A percentile compares a stretch with the other conserved stretches of the same genome.
Conservation (phyloP, 1,140 invertebrate species). For the Anoplolepis gracilipes region DNA sequence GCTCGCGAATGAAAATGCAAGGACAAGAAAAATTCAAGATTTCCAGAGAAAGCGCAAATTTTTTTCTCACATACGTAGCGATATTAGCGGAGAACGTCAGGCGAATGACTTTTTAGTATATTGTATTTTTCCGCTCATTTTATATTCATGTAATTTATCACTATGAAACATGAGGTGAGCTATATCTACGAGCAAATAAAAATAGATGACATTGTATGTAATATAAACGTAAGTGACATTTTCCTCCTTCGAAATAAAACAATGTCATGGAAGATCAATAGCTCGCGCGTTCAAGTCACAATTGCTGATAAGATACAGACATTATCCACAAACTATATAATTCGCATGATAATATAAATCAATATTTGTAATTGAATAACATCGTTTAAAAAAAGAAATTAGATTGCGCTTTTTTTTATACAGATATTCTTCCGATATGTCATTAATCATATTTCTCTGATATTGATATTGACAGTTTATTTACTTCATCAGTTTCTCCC, state of each 20-base stretch:
- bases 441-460: slow-evolving; percentile 1
- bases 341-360: slow-evolving; percentile 26
- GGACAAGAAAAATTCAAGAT: slow-evolving; percentile 6
- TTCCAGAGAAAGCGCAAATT: neutral
- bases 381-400: neutral
- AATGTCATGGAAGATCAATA: neutral
- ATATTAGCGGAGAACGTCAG: neutral
- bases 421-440: neutral
- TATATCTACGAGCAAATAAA: neutral
- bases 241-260: neutral
- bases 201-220: neutral
- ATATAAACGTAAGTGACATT: neutral
- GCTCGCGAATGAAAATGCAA: slow-evolving; percentile 34
- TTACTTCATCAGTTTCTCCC: neutral
- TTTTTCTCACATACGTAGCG: neutral
- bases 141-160: neutral
- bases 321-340: slow-evolving; percentile 18
- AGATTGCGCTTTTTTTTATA: slow-evolving; percentile 5
- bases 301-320: slow-evolving; percentile 25
- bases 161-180: no score
- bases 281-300: neutral
- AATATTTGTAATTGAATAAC: slow-evolving; percentile 5
- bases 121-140: neutral
- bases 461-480: slow-evolving; percentile 5
- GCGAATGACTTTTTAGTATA: neutral